Percentiles rank a stretch among this genome's conserved stretches.
phyloP scores from a whole-genome alignment of 1,140 invertebrate genomes.

The Hypsibius dujardini region DNA sequence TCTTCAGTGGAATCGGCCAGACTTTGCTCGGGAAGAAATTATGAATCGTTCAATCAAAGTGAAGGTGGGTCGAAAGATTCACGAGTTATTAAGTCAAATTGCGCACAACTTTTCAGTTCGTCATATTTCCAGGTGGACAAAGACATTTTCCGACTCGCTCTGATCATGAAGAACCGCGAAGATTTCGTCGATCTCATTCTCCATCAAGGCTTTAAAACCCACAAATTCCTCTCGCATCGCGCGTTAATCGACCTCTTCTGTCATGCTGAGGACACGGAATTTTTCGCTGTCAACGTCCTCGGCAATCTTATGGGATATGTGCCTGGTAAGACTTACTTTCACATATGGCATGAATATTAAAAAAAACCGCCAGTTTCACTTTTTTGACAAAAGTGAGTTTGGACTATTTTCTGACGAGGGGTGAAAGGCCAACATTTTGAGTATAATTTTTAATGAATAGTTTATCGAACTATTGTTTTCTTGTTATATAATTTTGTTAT shows the following conservation, averaged over 20 bases:
- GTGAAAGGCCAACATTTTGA: too few relatives aligned
- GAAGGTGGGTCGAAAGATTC: not conserved
- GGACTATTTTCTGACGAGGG: too few relatives aligned
- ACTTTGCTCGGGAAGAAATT: constrained; percentile 15
- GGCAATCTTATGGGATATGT: constrained; percentile 25
- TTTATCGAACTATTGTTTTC: too few relatives aligned
- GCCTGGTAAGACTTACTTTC: constrained; percentile 29
- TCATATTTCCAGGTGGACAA: constrained; percentile 30
- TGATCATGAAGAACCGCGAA: constrained; percentile 32
- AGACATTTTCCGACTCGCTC: constrained; percentile 32
- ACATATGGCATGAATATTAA: not conserved
- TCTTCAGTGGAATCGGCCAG: constrained; percentile 14
- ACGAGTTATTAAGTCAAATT: too few relatives aligned
- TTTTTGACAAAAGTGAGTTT: not conserved
- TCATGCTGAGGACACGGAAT: constrained; percentile 31
- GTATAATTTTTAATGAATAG: too few relatives aligned
- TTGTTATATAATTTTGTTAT: not conserved
- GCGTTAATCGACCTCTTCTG: constrained; percentile 31
- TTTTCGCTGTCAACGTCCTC: constrained; percentile 28
- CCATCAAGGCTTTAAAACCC: constrained; percentile 33
- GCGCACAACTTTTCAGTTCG: not conserved
- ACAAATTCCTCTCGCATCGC: constrained; percentile 32
- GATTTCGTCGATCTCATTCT: constrained; percentile 36
- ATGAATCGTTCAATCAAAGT: not conserved
- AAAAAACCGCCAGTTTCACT: not conserved